phyloP scores from a whole-genome alignment of 2,888 invertebrate species.

The Pterostichus niger region DNA sequence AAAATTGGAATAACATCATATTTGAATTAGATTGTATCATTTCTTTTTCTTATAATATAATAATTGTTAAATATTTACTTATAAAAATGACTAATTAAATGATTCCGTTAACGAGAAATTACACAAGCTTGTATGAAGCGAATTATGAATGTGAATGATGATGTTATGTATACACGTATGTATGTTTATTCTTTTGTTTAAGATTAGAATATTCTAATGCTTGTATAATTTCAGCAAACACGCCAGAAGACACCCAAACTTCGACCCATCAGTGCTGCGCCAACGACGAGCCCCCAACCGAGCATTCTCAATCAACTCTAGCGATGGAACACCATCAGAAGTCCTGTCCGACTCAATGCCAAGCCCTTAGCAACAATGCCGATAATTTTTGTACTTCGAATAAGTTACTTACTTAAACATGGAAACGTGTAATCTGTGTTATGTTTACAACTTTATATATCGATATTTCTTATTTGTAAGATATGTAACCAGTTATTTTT shows the following conservation, averaged over 20 bases:
- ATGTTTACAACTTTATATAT: constrained; percentile 53
- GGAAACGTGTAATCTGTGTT: constrained; percentile 31
- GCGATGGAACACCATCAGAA: constrained; percentile 78
- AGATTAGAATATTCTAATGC: too few species aligned
- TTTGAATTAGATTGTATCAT: too few species aligned
- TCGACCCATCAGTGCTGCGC: constrained; percentile 80
- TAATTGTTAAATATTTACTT: too few species aligned
- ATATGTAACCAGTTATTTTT: constrained; percentile 26
- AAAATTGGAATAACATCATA: too few species aligned
- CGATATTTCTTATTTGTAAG: constrained; percentile 53
- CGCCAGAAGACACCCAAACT: constrained; percentile 82
- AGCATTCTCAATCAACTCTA: constrained; percentile 78
- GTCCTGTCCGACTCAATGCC: constrained; percentile 78
- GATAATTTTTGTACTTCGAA: constrained; percentile 50
- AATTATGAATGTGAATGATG: too few species aligned
- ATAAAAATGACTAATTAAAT: too few species aligned
- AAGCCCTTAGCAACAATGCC: constrained; percentile 74
- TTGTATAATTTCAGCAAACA: constrained; percentile 80
- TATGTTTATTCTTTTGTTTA: too few species aligned
- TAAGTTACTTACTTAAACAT: constrained; percentile 48
- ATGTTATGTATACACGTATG: too few species aligned
- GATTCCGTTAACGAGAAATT: too few species aligned
- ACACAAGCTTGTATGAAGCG: too few species aligned
- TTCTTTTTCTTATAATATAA: too few species aligned
- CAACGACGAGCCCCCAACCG: constrained; percentile 78